Percentiles rank a stretch among this genome's conserved stretches.
Conservation (phyloP, 2,888 invertebrate species). For the Podotricha telesiphe region DNA sequence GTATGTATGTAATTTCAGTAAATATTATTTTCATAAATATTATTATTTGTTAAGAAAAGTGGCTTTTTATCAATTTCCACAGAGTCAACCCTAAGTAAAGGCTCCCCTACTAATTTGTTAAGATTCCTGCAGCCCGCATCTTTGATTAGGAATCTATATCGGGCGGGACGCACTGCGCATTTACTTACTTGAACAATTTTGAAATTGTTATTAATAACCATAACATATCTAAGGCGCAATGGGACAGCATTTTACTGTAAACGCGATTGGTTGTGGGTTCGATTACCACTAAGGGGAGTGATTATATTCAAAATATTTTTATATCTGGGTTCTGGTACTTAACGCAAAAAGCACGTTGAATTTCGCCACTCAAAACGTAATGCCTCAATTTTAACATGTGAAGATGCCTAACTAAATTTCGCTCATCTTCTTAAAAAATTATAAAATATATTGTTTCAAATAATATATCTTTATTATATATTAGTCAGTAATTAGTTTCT, state of each 20-base stretch:
- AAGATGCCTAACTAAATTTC: too few species aligned
- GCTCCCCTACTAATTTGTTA: slow-evolving; percentile 79
- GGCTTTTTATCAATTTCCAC: neutral
- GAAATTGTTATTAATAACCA: slow-evolving; percentile 43
- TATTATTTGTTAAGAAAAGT: neutral
- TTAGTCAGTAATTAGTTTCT: neutral
- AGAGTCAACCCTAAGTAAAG: slow-evolving; percentile 60
- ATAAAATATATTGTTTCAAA: too few species aligned
- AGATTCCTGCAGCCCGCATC: slow-evolving; percentile 80
- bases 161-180: slow-evolving; percentile 58
- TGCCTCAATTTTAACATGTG: too few species aligned
- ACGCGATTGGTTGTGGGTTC: too few species aligned
- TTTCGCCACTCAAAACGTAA: too few species aligned
- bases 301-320: too few species aligned
- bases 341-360: too few species aligned
- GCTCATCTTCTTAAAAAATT: too few species aligned
- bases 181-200: slow-evolving; percentile 55
- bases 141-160: slow-evolving; percentile 78
- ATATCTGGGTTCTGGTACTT: too few species aligned
- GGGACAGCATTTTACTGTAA: too few species aligned
- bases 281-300: too few species aligned
- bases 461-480: neutral
- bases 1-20: neutral
- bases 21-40: neutral
- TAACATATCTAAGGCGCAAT: neutral